Conservation (phyloP, 2,888 invertebrate genomes). For the Lepidonotus clava region DNA sequence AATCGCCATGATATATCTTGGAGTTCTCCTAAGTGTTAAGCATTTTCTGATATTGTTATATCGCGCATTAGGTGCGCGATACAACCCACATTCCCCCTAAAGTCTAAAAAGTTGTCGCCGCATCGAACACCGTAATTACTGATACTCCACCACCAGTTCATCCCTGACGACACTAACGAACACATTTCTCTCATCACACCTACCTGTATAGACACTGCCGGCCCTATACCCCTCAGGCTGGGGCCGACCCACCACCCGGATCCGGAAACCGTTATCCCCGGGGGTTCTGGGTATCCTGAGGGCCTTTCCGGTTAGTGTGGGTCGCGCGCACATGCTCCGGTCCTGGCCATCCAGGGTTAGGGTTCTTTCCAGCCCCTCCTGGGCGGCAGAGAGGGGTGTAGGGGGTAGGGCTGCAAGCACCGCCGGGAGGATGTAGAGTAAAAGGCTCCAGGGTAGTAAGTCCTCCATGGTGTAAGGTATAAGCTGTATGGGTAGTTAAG, state of each 20-base stretch:
- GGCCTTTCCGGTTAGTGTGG: conserved; percentile 82
- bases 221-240: conserved; percentile 62
- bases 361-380: background rate
- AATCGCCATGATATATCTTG: too few species aligned
- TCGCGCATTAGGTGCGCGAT: too few species aligned
- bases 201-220: conserved; percentile 64
- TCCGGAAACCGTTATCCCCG: conserved; percentile 93
- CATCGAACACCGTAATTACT: too few species aligned
- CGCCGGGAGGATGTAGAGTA: background rate
- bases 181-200: background rate
- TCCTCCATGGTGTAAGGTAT: conserved; percentile 25
- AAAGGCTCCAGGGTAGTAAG: background rate
- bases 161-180: too few species aligned
- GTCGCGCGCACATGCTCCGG: background rate
- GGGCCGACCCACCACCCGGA: conserved; percentile 87
- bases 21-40: too few species aligned
- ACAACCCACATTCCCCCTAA: too few species aligned
- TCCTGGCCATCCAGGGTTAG: background rate
- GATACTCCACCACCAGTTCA: background rate
- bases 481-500: background rate
- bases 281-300: conserved; percentile 80
- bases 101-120: too few species aligned
- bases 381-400: background rate
- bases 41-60: too few species aligned
- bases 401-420: background rate